A percentile compares a stretch with the other conserved stretches of the same genome.
phyloP scores from a whole-genome alignment of 2,888 invertebrate genomes.

The Unio delphinus region DNA sequence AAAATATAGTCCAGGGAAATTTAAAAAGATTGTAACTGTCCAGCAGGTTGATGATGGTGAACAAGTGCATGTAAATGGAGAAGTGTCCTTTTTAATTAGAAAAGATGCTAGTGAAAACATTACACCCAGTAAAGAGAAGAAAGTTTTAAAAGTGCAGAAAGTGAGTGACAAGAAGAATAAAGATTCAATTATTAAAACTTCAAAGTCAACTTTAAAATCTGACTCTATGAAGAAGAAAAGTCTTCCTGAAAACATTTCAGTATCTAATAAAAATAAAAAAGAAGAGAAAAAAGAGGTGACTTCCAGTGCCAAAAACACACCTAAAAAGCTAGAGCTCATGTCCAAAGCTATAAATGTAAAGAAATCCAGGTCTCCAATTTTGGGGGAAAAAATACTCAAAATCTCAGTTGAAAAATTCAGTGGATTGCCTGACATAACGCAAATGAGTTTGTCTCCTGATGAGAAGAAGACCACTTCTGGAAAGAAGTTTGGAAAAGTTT shows the following conservation, averaged over 20 bases:
- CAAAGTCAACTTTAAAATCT: too few species aligned
- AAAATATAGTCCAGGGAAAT: background rate
- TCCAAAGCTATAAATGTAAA: too few species aligned
- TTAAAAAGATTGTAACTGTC: background rate
- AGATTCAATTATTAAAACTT: background rate
- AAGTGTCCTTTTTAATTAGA: background rate
- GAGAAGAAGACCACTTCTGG: too few species aligned
- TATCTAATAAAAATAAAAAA: too few species aligned
- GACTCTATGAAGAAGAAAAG: too few species aligned
- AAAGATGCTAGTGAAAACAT: background rate
- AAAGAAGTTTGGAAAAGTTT: background rate
- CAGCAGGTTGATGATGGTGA: background rate
- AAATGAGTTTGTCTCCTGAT: background rate
- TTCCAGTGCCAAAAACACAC: too few species aligned
- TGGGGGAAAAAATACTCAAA: background rate
- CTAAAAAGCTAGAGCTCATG: too few species aligned
- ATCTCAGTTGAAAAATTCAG: background rate
- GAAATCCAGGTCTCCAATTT: background rate
- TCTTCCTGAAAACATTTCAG: too few species aligned
- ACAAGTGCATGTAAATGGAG: background rate
- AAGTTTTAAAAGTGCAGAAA: slow-evolving; percentile 7
- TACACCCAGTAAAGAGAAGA: background rate
- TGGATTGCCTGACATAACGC: background rate
- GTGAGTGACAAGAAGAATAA: background rate
- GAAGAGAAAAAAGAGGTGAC: too few species aligned